These are phyloP conservation scores for Drosophila bifasciata DNA, from an alignment of 1,140 invertebrate species.

Conservation along the genomic window DNA sequence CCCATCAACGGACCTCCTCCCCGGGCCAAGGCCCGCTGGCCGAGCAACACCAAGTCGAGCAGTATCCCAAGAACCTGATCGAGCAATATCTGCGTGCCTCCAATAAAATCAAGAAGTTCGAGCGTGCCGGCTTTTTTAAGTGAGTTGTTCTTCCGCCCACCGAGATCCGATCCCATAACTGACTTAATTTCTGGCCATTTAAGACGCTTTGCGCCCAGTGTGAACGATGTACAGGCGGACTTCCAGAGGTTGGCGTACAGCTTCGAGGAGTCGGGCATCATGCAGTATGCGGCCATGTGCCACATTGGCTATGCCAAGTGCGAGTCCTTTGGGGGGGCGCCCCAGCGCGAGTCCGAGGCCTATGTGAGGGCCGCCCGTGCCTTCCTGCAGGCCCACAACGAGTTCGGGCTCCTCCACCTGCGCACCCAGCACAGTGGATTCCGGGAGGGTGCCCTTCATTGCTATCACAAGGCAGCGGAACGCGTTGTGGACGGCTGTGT, in stretches of 20 bases:
- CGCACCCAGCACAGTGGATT: slow-evolving; percentile 56
- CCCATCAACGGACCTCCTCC: too few relatives aligned
- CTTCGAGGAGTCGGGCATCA: slow-evolving; percentile 77
- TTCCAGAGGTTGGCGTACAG: slow-evolving; percentile 72
- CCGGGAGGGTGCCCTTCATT: slow-evolving; percentile 72
- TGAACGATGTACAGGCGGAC: slow-evolving; percentile 73
- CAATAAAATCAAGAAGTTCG: slow-evolving; percentile 80
- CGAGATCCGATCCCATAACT: neutral
- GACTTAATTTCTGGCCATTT: neutral
- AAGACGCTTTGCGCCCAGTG: slow-evolving; percentile 82
- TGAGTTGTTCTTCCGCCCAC: slow-evolving; percentile 50
- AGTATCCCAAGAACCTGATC: slow-evolving; percentile 67
- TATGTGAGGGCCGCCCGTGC: slow-evolving; percentile 71
- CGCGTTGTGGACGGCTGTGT: slow-evolving; percentile 67
- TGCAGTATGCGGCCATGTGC: slow-evolving; percentile 81
- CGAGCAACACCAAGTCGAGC: slow-evolving; percentile 56
- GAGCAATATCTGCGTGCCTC: slow-evolving; percentile 78
- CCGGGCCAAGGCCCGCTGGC: too few relatives aligned
- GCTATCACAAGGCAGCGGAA: slow-evolving; percentile 70
- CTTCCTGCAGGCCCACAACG: slow-evolving; percentile 63
- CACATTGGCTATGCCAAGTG: slow-evolving; percentile 80
- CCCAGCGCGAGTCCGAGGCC: slow-evolving; percentile 67
- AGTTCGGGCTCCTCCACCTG: slow-evolving; percentile 50
- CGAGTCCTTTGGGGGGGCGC: slow-evolving; percentile 61
- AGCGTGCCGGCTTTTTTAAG: slow-evolving; percentile 82